Evolutionary conservation across 2,888 invertebrate genomes (phyloP).

Genomic region (Tenthredo amoena): DNA sequence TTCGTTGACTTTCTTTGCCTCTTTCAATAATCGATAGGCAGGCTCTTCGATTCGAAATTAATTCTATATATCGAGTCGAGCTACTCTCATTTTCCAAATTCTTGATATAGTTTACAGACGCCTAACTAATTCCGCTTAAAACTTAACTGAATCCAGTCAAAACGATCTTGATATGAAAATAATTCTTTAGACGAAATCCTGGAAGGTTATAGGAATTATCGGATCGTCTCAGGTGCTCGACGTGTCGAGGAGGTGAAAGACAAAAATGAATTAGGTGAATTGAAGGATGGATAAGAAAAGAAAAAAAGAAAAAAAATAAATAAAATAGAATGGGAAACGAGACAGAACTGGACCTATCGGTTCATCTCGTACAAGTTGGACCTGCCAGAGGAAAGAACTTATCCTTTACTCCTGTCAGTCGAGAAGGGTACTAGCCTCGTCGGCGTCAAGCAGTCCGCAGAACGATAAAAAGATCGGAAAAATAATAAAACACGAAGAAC

Average conservation of each 20-base stretch:
- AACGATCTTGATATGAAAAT: slow-evolving; percentile 33
- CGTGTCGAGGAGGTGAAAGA: background rate
- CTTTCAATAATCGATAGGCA: background rate
- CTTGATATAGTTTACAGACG: background rate
- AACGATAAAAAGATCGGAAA: slow-evolving; percentile 10
- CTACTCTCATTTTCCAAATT: background rate
- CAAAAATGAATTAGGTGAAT: background rate
- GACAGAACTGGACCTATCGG: slow-evolving; percentile 38
- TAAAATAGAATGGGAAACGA: slow-evolving; percentile 13
- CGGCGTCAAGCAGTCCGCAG: background rate
- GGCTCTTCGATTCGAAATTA: background rate
- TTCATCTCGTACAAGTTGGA: slow-evolving; percentile 41
- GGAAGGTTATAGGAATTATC: background rate
- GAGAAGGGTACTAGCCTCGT: background rate
- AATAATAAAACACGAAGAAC: background rate
- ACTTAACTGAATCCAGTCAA: background rate
- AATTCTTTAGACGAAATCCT: background rate
- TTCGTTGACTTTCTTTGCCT: background rate
- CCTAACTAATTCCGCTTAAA: too few species aligned
- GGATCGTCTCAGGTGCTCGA: background rate
- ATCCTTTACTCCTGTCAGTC: slow-evolving; percentile 42
- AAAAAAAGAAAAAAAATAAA: background rate
- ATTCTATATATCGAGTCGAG: background rate
- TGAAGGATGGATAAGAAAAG: background rate
- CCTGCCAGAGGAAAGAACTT: slow-evolving; percentile 43